Percentiles rank a stretch among this genome's conserved stretches.
These are phyloP conservation scores for Blastobasis adustella DNA, from an alignment of 2,888 invertebrate species.

Conservation along the genomic window DNA sequence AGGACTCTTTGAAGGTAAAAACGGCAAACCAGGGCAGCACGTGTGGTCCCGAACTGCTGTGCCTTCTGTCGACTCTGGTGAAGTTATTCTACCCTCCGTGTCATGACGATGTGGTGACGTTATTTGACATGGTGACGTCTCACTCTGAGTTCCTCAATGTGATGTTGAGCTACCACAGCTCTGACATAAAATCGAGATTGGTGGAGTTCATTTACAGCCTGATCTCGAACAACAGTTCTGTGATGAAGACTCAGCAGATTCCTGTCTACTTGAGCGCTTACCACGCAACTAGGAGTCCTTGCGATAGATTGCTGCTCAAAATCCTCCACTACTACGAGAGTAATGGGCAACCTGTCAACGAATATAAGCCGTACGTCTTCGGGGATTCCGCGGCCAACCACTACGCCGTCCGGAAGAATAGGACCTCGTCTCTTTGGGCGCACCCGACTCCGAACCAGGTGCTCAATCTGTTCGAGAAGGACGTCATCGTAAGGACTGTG, in stretches of 20 bases:
- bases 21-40: slow-evolving; percentile 40
- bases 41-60: slow-evolving; percentile 66
- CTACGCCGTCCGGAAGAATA: slow-evolving; percentile 79
- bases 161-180: slow-evolving; percentile 71
- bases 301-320: slow-evolving; percentile 81
- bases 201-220: slow-evolving; percentile 78
- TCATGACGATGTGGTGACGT: slow-evolving; percentile 60
- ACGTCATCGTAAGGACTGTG: slow-evolving; percentile 79
- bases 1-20: slow-evolving; percentile 75
- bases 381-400: slow-evolving; percentile 86
- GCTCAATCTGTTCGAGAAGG: slow-evolving; percentile 79
- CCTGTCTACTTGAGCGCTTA: slow-evolving; percentile 87
- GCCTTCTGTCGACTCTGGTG: slow-evolving; percentile 71
- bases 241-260: slow-evolving; percentile 81
- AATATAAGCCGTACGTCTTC: slow-evolving; percentile 88
- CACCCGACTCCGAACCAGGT: slow-evolving; percentile 84
- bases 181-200: slow-evolving; percentile 75
- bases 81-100: slow-evolving; percentile 70
- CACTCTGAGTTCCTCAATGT: slow-evolving; percentile 86
- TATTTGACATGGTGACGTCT: slow-evolving; percentile 84
- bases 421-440: slow-evolving; percentile 75
- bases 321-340: slow-evolving; percentile 81
- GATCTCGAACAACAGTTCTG: slow-evolving; percentile 75
- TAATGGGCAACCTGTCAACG: slow-evolving; percentile 76
- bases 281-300: slow-evolving; percentile 79